phyloP scores from a whole-genome alignment of 1,140 invertebrate species.

The Panagrolaimus sp. region DNA sequence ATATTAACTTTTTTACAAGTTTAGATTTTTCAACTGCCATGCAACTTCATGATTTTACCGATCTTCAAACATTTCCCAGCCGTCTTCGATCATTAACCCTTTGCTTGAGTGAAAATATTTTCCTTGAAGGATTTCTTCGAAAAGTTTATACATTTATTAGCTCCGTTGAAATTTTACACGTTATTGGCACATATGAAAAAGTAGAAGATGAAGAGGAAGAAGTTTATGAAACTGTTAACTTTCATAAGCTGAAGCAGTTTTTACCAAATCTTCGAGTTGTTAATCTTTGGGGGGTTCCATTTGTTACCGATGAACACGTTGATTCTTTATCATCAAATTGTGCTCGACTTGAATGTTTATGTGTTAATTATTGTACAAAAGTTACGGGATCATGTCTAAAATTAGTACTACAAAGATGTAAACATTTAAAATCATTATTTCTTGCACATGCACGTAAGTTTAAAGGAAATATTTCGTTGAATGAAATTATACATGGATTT shows the following conservation, averaged over 20 bases:
- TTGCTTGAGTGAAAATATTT: slow-evolving; percentile 96
- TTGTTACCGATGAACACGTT: slow-evolving; percentile 78
- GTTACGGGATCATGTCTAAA: slow-evolving; percentile 94
- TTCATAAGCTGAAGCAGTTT: slow-evolving; percentile 91
- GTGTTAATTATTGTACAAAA: slow-evolving; percentile 91
- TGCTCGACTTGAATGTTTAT: slow-evolving; percentile 84
- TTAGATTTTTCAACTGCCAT: slow-evolving; percentile 57
- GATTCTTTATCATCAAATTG: slow-evolving; percentile 76
- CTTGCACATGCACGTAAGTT: slow-evolving; percentile 69
- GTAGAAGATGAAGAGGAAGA: slow-evolving; percentile 93
- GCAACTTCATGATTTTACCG: slow-evolving; percentile 96
- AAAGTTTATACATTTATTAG: slow-evolving; percentile 99
- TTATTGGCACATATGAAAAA: slow-evolving; percentile 97
- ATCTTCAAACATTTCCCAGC: slow-evolving; percentile 91
- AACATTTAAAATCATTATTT: slow-evolving; percentile 80
- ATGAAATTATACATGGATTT: slow-evolving; percentile 12
- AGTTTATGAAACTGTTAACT: slow-evolving; percentile 98
- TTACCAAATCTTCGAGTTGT: slow-evolving; percentile 89
- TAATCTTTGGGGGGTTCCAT: slow-evolving; percentile 69
- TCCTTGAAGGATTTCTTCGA: slow-evolving; percentile 99
- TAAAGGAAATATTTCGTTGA: too few species aligned
- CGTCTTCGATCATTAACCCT: slow-evolving; percentile 92
- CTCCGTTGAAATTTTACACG: slow-evolving; percentile 91
- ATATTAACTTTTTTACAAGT: slow-evolving; percentile 21
- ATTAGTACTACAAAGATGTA: slow-evolving; percentile 83